Evolutionary conservation across 2,888 invertebrate genomes (phyloP), one percentile per base, ranked within the genome.

Genomic region (Pteria penguin): DNA sequence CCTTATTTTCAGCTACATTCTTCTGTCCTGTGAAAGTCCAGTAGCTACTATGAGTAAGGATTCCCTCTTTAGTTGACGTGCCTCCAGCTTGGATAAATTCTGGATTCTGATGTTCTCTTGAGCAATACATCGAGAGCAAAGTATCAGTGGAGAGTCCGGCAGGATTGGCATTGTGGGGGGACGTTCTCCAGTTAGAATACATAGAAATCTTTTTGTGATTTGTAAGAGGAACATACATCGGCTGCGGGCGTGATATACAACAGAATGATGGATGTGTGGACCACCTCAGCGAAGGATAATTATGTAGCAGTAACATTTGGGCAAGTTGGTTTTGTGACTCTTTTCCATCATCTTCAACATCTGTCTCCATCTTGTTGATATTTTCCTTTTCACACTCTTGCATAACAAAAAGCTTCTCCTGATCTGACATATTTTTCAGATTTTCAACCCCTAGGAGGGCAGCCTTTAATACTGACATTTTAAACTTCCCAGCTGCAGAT

Each of bases 231-330:
- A 98, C 97, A 91, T 98, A 98, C 91, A 97, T 97, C 1, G 98
- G 98, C 91, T 98, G 98, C 0, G 97, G 96, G 84, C 97, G 95
- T 92, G 97, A 97, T 65, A 98, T 94, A 0, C 97, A 97, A 89
- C 98, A 98, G 92, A 97, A 98, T 86, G 97, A 97, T 24, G 87
- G 75, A 79, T 91, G 86, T 31, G 88, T 88, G 3, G 81, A 63
- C 22, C 85, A 82, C 14, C 87, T 79, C 33, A 91, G 80, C 0
- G 86, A 83, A 33, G 91, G 90, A 66, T 86, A 86, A 0, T 84
- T 82, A 74, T 90, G 90, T 4, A 87, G 87, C 52, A 83, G 82
- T 45, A 85, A 62, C 26, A 80, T 70, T 22, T 71, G 72, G 14
- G 81, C 80, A 33, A 78, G 71, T 33, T 72, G 71, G 11, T 29